These are phyloP conservation scores for Chelonus insularis DNA, from an alignment of 1,140 invertebrate genomes.

Conservation along the genomic window DNA sequence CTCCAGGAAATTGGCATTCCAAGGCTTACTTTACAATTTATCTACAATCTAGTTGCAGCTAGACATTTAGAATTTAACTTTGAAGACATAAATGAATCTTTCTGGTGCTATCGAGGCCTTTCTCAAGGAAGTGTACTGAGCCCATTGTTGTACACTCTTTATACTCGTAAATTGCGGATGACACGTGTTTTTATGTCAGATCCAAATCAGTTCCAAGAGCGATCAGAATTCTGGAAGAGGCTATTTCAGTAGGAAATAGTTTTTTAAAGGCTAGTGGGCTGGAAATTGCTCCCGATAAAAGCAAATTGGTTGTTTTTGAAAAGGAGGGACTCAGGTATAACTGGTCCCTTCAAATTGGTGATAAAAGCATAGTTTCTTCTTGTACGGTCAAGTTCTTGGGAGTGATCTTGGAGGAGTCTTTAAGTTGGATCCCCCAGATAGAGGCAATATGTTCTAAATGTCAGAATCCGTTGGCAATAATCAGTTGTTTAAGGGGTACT, in stretches of 20 bases:
- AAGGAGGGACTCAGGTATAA: not conserved
- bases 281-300: not conserved
- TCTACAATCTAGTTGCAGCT: slow-evolving; percentile 4
- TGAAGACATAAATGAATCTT: not conserved
- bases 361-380: not conserved
- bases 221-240: not conserved
- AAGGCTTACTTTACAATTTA: not conserved
- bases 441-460: not conserved
- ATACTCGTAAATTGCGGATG: not conserved
- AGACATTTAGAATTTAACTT: not conserved
- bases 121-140: slow-evolving; percentile 11
- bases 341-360: not conserved
- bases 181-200: not conserved
- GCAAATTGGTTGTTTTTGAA: not conserved
- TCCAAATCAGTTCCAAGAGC: not conserved
- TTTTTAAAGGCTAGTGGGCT: not conserved
- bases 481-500: not conserved
- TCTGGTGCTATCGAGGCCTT: not conserved
- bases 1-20: slow-evolving; percentile 8
- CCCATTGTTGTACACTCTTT: slow-evolving; percentile 1
- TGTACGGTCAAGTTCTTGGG: not conserved
- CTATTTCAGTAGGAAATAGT: not conserved
- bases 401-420: not conserved
- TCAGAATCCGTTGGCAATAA: not conserved
- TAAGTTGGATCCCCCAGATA: not conserved